Base-by-base conservation (phyloP, 2,113 vertebrate species). In the Microcebus jonahi region DNA sequence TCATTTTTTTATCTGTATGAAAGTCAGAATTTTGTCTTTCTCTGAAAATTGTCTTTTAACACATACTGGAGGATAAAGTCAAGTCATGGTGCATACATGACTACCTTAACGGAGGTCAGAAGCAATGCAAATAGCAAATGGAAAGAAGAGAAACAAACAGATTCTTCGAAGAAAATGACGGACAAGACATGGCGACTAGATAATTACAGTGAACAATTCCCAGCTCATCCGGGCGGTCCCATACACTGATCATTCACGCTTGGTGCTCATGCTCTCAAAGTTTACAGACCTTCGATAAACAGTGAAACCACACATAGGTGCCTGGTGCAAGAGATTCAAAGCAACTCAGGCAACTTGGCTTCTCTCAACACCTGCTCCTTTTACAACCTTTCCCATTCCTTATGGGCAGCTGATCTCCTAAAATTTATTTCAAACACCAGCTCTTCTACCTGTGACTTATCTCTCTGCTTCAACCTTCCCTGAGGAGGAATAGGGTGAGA, bases 261-360 rank as follows among this genome's bases (percentile, higher is more conserved):
- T 11, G 14, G 18, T 13, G 3, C 34, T 86, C 4, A 34, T 3
- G 14, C 21, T 61, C 15, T 42, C 50, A 39, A 42, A 88, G 68
- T 42, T 14, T 29, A 29, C 4, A 70, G 63, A 71, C 6, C 29
- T 59, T 5, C 11, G 18, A 5, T 36, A 9, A 45, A 29, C 2
- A 8, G 0, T 3, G 31, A 85, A 50, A 18, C 3, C 5, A 27
- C 0, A 6, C 10, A 11, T 12, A 18, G n/a, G 8, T 10, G 48
- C 31, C 48, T n/a, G 70, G 12, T 21, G 36, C 23, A 31, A 0
- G 20, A 45, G 8, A 86, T 20, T 15, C 9, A 85, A 87, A 76
- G 29, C 11, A 42, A 1, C 11, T 68, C 61, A 39, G n/a, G n/a
- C 11, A 42, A 1, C 11, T 68, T 53, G 34, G 31, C 25, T 29